Base-by-base conservation (phyloP, 1,140 invertebrate genomes). In the Gryon sp. region DNA sequence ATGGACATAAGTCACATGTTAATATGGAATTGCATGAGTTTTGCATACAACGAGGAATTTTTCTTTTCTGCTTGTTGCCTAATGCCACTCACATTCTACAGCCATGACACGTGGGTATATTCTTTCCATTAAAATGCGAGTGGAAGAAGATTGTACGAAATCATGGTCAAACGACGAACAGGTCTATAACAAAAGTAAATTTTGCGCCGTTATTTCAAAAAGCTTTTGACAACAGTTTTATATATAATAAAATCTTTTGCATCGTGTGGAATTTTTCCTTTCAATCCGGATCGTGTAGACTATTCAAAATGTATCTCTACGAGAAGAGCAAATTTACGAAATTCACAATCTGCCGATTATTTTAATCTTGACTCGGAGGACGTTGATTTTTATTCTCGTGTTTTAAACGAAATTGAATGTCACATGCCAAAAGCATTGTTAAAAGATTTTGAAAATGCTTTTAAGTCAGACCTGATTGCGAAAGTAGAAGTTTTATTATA, bases 81-180 rank as follows among this genome's bases (percentile, higher is more conserved):
- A 88, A 88, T 76, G 66, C 83, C n/a, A 86, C 84, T 1, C 84
- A 86, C 36, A 80, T 88, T 15, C 18, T 85, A 6, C 86, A 88
- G 70, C 86, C 86, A 20, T 60, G 78, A 8, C 84, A 88, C 76
- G 82, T 87, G 7, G 48, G 75, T 0, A 78, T n/a, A n/a, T n/a
- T n/a, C n/a, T n/a, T n/a, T n/a, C n/a, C n/a, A n/a, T n/a, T n/a
- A n/a, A n/a, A n/a, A n/a, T n/a, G n/a, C n/a, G n/a, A n/a, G n/a
- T n/a, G n/a, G n/a, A n/a, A n/a, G n/a, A n/a, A n/a, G n/a, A n/a
- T n/a, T n/a, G n/a, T n/a, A n/a, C n/a, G n/a, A n/a, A n/a, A n/a
- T n/a, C 84, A 24, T 87, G 52, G 68, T 14, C 69, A 83, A 50
- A 52, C 75, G 41, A 14, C 30, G 12, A 65, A 28, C 7, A 65